A percentile compares a stretch with the other conserved stretches of the same genome.
Conservation (phyloP, 2,113 vertebrate species). For the Madoqua kirkii region DNA sequence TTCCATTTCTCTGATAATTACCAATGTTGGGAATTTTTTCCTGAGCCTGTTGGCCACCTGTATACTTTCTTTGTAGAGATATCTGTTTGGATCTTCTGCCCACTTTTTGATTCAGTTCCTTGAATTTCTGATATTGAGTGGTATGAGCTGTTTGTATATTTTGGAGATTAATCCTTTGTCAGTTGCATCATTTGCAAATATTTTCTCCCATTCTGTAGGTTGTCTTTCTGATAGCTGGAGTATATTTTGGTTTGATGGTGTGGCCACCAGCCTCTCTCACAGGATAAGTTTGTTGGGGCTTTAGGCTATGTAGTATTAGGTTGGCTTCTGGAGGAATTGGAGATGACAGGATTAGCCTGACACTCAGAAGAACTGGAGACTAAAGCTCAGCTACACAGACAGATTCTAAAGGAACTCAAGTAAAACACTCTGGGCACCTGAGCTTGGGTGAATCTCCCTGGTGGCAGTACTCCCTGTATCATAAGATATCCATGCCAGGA, state of each 20-base stretch:
- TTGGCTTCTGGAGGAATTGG: neutral
- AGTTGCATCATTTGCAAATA: neutral
- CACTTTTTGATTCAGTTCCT: neutral
- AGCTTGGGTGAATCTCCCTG: neutral
- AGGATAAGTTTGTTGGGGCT: neutral
- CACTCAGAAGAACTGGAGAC: neutral
- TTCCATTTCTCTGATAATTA: neutral
- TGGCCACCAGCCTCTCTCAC: neutral
- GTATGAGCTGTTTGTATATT: neutral
- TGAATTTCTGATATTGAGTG: neutral
- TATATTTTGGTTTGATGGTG: neutral
- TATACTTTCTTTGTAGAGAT: neutral
- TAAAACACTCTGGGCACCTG: neutral
- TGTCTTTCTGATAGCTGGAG: neutral
- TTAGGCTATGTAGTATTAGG: neutral
- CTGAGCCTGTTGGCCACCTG: neutral
- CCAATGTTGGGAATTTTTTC: neutral
- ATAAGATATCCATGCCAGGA: neutral
- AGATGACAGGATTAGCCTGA: neutral
- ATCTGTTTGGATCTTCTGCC: neutral
- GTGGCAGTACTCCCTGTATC: neutral
- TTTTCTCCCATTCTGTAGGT: neutral
- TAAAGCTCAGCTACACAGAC: neutral
- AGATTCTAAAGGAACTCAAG: neutral
- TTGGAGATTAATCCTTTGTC: neutral